phyloP scores from a whole-genome alignment of 2,113 vertebrate species.

The Glaucidium brasilianum region DNA sequence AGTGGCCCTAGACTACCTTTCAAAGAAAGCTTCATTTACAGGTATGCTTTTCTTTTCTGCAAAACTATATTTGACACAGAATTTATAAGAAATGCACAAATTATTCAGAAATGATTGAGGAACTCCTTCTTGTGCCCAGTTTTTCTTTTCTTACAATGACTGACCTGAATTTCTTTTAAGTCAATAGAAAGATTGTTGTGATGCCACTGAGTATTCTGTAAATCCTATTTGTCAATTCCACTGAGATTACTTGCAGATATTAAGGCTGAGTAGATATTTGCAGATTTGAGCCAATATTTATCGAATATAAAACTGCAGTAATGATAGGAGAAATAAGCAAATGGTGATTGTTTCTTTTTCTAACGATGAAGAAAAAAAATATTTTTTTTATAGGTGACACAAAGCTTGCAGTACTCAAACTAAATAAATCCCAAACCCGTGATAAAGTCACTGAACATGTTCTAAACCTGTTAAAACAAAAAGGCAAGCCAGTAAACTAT shows the following conservation, averaged over 20 bases:
- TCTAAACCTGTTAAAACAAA: not conserved
- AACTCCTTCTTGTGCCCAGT: not conserved
- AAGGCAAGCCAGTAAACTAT: not conserved
- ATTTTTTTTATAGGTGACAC: not conserved
- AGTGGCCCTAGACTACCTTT: not conserved
- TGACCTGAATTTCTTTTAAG: not conserved
- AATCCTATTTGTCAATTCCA: not conserved
- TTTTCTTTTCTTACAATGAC: not conserved
- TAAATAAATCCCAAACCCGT: not conserved
- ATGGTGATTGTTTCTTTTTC: not conserved
- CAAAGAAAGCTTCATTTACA: not conserved
- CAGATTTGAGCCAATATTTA: not conserved
- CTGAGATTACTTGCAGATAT: not conserved
- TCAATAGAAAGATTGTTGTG: not conserved
- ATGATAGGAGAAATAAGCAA: not conserved
- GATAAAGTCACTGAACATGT: not conserved
- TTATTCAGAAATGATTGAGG: not conserved
- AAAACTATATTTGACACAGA: not conserved
- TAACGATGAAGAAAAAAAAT: not conserved
- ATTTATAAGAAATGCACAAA: not conserved
- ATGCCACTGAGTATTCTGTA: not conserved
- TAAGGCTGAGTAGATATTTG: not conserved
- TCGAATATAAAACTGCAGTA: not conserved
- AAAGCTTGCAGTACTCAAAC: not conserved
- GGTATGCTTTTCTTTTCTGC: not conserved